Evolutionary conservation across 2,888 invertebrate species (phyloP).

Genomic region (Drosophila sordidula): DNA sequence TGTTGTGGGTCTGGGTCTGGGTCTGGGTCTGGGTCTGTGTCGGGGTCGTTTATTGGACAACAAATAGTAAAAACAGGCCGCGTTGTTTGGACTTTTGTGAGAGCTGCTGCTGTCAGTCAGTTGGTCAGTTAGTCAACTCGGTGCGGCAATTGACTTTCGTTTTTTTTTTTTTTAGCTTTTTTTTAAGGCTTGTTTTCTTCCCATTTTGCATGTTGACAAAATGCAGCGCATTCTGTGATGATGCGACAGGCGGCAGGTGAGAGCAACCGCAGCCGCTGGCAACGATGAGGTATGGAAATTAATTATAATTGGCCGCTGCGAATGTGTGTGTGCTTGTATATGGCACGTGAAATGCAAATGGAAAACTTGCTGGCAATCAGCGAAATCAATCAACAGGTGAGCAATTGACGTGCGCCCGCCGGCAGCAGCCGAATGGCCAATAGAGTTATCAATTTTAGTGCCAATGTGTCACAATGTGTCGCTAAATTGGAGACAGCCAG

Average conservation of each 20-base stretch:
- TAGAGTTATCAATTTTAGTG: constrained; percentile 80
- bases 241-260: constrained; percentile 46
- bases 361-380: constrained; percentile 77
- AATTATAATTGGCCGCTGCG: constrained; percentile 73
- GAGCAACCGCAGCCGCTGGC: constrained; percentile 36
- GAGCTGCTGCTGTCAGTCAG: constrained; percentile 50
- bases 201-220: constrained; percentile 64
- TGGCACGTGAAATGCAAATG: constrained; percentile 64
- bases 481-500: constrained; percentile 30
- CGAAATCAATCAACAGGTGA: constrained; percentile 73
- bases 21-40: constrained; percentile 33
- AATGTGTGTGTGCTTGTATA: constrained; percentile 27
- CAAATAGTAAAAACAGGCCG: constrained; percentile 24
- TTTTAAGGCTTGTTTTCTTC: constrained; percentile 7
- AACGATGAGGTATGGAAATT: constrained; percentile 56
- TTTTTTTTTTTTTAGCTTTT: constrained; percentile 34
- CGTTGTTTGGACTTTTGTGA: constrained; percentile 44
- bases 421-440: constrained; percentile 60
- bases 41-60: constrained; percentile 45
- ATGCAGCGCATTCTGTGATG: constrained; percentile 68
- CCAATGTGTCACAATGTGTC: constrained; percentile 71
- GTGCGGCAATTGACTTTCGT: constrained; percentile 52
- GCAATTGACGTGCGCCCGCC: constrained; percentile 67
- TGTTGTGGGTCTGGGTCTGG: constrained; percentile 20
- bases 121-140: constrained; percentile 55